Percentiles rank a stretch among this genome's conserved stretches.
These are phyloP conservation scores for Cordilura impudica DNA, from an alignment of 2,888 invertebrate genomes.

Conservation along the genomic window DNA sequence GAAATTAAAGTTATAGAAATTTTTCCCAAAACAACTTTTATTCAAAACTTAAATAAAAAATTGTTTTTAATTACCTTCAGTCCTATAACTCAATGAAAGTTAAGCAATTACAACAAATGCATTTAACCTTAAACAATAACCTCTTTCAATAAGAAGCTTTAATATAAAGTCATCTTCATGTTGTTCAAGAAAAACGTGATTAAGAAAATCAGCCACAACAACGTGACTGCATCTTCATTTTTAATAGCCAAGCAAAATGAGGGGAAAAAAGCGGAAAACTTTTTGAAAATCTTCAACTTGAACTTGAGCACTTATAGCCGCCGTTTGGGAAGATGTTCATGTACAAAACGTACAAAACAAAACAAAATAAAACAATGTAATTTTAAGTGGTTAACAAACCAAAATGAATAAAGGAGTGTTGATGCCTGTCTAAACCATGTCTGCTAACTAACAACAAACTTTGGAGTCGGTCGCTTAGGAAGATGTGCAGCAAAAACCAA, in stretches of 20 bases:
- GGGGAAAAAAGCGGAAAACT: constrained; percentile 14
- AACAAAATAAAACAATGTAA: neutral
- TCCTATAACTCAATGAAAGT: no score
- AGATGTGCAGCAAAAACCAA: constrained; percentile 1
- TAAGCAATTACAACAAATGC: no score
- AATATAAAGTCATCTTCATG: constrained; percentile 13
- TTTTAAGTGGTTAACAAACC: neutral
- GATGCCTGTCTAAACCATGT: constrained; percentile 49
- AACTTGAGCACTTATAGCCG: constrained; percentile 48
- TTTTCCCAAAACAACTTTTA: no score
- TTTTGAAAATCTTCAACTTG: constrained; percentile 60
- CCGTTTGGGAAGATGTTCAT: constrained; percentile 23
- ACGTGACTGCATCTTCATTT: constrained; percentile 38
- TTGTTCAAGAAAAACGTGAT: constrained; percentile 52
- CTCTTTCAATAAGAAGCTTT: neutral
- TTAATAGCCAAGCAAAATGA: constrained; percentile 6
- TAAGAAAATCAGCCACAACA: constrained; percentile 55
- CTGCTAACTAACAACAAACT: constrained; percentile 12
- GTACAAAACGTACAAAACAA: no score
- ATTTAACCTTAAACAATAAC: neutral
- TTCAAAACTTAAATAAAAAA: no score
- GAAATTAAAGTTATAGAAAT: no score
- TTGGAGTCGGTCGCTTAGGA: no score
- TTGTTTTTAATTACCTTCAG: no score
- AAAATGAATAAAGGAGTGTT: constrained; percentile 36